Evolutionary conservation across 2,113 vertebrate species (phyloP), one percentile per base, ranked within the genome.

Genomic region (Aegithalos caudatus): DNA sequence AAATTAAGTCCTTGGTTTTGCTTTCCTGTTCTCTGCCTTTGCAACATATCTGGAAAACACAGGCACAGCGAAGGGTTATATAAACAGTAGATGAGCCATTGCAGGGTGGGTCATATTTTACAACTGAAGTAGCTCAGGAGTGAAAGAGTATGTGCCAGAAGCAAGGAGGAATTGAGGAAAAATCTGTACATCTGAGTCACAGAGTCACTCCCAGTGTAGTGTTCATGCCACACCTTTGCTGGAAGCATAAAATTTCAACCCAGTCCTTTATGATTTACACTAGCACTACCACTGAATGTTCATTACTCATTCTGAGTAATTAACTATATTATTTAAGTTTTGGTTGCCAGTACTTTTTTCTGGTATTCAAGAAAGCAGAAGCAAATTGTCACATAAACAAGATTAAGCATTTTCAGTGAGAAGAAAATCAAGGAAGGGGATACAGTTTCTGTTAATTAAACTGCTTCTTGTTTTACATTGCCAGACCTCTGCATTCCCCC

Each of bases 91-190:
- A 92, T 94, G 69, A 96, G 72, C 60, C 82, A 81, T 60, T 83
- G 57, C 33, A 95, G 90, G 81, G 92, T 92, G 92, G 94, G 79
- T 93, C 64, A 38, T 86, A 86, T 93, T 95, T 92, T 97, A 81
- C 56, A 74, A 73, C 38, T 57, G 38, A 73, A 91, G 79, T 77
- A 93, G 47, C 67, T 90, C 86, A 94, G 87, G 35, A 94, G 58
- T 65, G 45, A 94, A 86, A 53, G 58, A 56, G 25, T 60, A 10
- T 88, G 67, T 88, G 71, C 82, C 66, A 88, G 80, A 48, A 88
- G n/a, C 44, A 88, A 93, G 67, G 44, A 92, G 50, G 82, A 95
- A 90, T 56, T 74, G 72, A 83, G 60, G 79, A 85, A 88, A 93
- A 65, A 92, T 88, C 48, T 57, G 66, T 73, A 80, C 77, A 58